These are phyloP conservation scores for Mormyrus lacerda DNA, from an alignment of 2,113 vertebrate species.

Conservation along the genomic window DNA sequence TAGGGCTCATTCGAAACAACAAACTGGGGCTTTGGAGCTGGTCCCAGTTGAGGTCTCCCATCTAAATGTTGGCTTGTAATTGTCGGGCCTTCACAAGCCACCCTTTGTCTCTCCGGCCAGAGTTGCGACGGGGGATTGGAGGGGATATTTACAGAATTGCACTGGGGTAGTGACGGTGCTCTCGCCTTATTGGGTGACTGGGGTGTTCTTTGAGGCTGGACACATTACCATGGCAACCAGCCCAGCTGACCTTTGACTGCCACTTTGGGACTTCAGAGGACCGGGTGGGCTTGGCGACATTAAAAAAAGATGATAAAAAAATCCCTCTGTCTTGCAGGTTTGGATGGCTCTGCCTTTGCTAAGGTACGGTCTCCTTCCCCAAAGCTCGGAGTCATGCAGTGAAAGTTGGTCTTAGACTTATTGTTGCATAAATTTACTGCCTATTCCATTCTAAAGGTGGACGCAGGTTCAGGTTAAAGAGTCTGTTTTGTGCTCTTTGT, in stretches of 20 bases:
- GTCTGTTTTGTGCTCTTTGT: background rate
- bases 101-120: conserved; percentile 11
- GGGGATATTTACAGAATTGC: conserved; percentile 20
- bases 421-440: background rate
- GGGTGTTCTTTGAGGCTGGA: background rate
- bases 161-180: background rate
- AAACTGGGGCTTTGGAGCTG: conserved; percentile 15
- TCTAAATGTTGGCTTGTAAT: conserved; percentile 21
- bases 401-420: background rate
- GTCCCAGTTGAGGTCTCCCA: conserved; percentile 17
- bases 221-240: conserved; percentile 4
- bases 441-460: background rate
- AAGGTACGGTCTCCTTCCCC: background rate
- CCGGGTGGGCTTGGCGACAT: background rate
- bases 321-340: background rate
- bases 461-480: background rate
- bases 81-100: conserved; percentile 8
- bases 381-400: background rate
- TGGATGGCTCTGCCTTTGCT: background rate
- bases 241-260: conserved; percentile 1
- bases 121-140: background rate
- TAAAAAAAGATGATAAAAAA: background rate
- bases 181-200: background rate
- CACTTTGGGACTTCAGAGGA: background rate
- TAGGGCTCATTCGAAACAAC: conserved; percentile 12